These are phyloP conservation scores for Drosophila mayri DNA, from an alignment of 1,140 invertebrate genomes.

Conservation along the genomic window DNA sequence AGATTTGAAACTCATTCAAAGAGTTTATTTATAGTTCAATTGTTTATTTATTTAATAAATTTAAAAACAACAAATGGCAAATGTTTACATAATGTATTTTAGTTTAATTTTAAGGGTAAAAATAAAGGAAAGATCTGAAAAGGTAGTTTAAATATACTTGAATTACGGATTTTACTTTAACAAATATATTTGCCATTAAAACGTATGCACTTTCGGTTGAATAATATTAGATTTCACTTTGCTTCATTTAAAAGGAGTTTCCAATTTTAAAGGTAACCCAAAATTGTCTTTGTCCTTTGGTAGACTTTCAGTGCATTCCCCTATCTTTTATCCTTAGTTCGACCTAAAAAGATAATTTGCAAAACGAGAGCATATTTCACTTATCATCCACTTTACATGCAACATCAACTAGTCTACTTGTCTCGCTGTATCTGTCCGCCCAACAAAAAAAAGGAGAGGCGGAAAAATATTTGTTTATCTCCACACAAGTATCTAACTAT, in stretches of 20 bases:
- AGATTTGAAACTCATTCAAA: no score
- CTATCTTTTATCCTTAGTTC: not conserved
- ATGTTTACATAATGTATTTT: no score
- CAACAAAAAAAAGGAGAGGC: constrained; percentile 14
- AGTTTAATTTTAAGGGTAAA: no score
- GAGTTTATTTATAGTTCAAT: not conserved
- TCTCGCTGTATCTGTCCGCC: constrained; percentile 23
- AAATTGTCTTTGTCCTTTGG: not conserved
- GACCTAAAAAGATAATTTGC: constrained; percentile 1
- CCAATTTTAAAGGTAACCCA: not conserved
- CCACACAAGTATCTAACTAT: constrained; percentile 70
- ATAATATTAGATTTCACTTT: no score
- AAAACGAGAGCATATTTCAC: constrained; percentile 21
- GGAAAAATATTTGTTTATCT: constrained; percentile 69
- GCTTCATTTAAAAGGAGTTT: not conserved
- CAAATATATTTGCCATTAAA: no score
- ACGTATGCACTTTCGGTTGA: no score
- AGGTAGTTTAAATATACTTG: no score
- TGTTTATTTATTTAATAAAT: not conserved
- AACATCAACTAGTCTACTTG: constrained; percentile 46
- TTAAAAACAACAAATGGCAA: not conserved
- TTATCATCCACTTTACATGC: constrained; percentile 44
- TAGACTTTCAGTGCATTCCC: not conserved
- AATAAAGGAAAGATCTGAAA: not conserved
- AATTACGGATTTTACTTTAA: no score